Conservation (phyloP, 1,140 invertebrate genomes). For the Anthonomus grandis region DNA sequence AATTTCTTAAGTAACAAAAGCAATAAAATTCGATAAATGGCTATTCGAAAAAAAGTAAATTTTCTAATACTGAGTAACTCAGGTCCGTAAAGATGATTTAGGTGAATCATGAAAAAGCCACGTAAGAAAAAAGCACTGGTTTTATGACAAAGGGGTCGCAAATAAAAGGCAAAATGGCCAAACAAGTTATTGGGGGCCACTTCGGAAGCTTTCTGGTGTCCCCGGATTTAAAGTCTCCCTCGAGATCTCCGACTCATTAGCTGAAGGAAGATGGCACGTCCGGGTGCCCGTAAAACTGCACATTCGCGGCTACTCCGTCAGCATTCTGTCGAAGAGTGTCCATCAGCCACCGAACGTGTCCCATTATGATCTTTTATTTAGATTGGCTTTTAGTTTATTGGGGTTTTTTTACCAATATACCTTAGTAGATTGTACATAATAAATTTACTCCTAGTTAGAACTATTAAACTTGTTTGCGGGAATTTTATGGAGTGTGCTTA, state of each 20-base stretch:
- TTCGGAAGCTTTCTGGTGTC: slow-evolving; percentile 26
- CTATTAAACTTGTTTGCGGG: too few relatives aligned
- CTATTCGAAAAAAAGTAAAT: slow-evolving; percentile 23
- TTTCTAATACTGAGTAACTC: slow-evolving; percentile 16
- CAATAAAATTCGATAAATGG: too few relatives aligned
- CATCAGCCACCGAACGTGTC: slow-evolving; percentile 17
- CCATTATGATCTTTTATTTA: slow-evolving; percentile 22
- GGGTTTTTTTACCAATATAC: neutral
- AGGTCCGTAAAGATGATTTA: slow-evolving; percentile 15
- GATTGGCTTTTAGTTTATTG: slow-evolving; percentile 12
- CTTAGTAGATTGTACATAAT: too few relatives aligned
- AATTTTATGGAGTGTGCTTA: too few relatives aligned
- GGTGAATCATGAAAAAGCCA: slow-evolving; percentile 13
- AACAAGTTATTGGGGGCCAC: slow-evolving; percentile 8
- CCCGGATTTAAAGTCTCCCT: slow-evolving; percentile 25
- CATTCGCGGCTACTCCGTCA: slow-evolving; percentile 29
- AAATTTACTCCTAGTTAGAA: too few relatives aligned
- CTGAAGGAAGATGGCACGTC: slow-evolving; percentile 23
- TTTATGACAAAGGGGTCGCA: slow-evolving; percentile 19
- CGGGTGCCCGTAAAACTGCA: slow-evolving; percentile 21
- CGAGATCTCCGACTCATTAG: slow-evolving; percentile 27
- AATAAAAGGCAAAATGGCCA: slow-evolving; percentile 21
- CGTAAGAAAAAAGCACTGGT: slow-evolving; percentile 18
- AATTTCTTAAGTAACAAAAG: too few relatives aligned
- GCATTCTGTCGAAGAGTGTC: slow-evolving; percentile 20